Conservation (phyloP, 2,113 vertebrate genomes). For the cat (Felis catus) region DNA sequence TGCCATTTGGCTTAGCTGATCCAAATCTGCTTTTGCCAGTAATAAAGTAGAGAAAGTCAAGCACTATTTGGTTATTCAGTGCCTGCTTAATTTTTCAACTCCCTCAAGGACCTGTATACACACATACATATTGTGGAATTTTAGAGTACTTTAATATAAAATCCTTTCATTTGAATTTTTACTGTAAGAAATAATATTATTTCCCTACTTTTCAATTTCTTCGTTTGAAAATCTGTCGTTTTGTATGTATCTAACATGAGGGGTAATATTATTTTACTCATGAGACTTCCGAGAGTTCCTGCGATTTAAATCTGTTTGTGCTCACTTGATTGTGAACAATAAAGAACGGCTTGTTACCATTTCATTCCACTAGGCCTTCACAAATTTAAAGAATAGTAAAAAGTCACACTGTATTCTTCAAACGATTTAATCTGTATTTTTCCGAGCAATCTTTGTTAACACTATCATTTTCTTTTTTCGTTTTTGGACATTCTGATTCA, state of each 20-base stretch:
- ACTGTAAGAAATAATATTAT: neutral
- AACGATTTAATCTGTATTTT: neutral
- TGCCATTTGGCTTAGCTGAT: neutral
- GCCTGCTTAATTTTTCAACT: neutral
- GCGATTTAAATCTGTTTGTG: neutral
- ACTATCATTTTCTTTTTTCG: slow-evolving; percentile 2
- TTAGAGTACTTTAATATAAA: neutral
- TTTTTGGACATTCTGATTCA: slow-evolving; percentile 8
- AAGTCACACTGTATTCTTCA: neutral
- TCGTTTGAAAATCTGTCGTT: neutral
- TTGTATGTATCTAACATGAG: neutral
- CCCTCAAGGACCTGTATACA: neutral
- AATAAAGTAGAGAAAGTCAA: neutral
- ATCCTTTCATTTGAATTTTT: neutral
- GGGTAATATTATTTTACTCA: neutral
- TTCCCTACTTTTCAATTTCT: neutral
- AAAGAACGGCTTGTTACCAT: neutral
- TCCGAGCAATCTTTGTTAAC: neutral
- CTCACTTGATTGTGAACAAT: neutral
- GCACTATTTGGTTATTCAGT: neutral
- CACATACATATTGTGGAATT: neutral
- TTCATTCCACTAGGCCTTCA: neutral
- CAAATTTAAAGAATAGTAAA: neutral
- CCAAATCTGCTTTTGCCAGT: neutral
- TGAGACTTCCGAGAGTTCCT: neutral